These are phyloP conservation scores for Sternarchorhynchus goeldii DNA, from an alignment of 2,797 vertebrate genomes.

Conservation along the genomic window DNA sequence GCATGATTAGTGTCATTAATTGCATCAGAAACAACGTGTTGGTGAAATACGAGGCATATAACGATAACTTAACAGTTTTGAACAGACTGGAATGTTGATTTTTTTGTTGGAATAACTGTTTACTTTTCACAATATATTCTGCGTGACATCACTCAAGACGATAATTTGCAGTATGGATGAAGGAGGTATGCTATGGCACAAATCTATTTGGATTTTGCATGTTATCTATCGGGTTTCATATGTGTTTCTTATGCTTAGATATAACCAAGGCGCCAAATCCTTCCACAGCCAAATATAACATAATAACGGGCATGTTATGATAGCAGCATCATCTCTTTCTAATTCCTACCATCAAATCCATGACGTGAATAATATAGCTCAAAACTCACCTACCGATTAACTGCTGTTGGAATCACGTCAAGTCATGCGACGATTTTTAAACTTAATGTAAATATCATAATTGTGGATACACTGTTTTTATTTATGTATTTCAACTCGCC, in stretches of 20 bases:
- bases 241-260: not conserved
- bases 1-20: not conserved
- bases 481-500: not conserved
- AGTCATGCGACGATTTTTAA: not conserved
- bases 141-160: not conserved
- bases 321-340: too few species aligned
- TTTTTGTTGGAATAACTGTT: not conserved
- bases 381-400: not conserved
- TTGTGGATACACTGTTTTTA: too few species aligned
- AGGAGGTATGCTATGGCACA: slow-evolving; percentile 62
- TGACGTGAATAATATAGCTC: not conserved
- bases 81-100: not conserved
- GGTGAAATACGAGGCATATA: not conserved
- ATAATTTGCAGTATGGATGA: slow-evolving; percentile 66
- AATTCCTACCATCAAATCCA: too few species aligned
- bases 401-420: not conserved
- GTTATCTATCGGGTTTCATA: too few species aligned
- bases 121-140: not conserved
- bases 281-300: not conserved
- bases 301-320: not conserved
- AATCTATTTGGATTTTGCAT: not conserved
- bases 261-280: too few species aligned
- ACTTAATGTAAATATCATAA: too few species aligned
- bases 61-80: not conserved
- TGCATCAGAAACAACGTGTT: slow-evolving; percentile 42